Base-by-base conservation (phyloP, 1,140 invertebrate species). In the Cydia fagiglandana region DNA sequence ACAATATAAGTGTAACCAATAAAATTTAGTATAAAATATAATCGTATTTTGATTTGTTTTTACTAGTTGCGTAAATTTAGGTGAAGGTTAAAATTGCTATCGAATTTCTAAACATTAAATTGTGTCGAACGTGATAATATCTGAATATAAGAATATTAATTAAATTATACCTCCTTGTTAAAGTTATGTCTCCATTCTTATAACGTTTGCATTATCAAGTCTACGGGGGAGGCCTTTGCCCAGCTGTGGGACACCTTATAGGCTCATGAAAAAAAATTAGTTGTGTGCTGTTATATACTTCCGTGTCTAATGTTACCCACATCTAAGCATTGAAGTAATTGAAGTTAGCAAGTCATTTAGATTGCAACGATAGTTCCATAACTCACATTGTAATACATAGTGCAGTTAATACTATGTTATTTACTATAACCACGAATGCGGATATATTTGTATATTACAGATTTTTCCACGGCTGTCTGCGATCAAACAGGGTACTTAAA, bases 111-210 rank as follows among this genome's bases (percentile, higher is more conserved):
- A 64, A 28, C 61, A 28, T 34, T 28, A 64, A 30, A 30, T 15
- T 24, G 64, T 34, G 64, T 66, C 64, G 20, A 66, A 66, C 64
- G 64, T 30, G 64, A 13, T 66, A 34, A 66, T 66, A 24, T 13
- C 24, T 66, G 28, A 15, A 45, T 45, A 41, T 41, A 41, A 41
- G 7, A 41, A 41, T 12, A 41, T 41, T 41, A 45, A 45, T 45
- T 12, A 38, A 66, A 38, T 66, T 53, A 13, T 45, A 45, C 10
- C 41, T 45, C 12, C 2, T 45, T 12, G 41, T 45, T 4, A 12
- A 45, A 45, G 13, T 12, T 45, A 45, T 45, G 41, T 10, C 41
- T 45, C 34, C 41, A 12, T 45, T 45, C 41, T 45, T 10, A 45
- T 45, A 45, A 45, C 41, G 13, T 45, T 13, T 45, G 41, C 2